phyloP scores from a whole-genome alignment of 1,140 invertebrate genomes.

The Phocides pigmalion region DNA sequence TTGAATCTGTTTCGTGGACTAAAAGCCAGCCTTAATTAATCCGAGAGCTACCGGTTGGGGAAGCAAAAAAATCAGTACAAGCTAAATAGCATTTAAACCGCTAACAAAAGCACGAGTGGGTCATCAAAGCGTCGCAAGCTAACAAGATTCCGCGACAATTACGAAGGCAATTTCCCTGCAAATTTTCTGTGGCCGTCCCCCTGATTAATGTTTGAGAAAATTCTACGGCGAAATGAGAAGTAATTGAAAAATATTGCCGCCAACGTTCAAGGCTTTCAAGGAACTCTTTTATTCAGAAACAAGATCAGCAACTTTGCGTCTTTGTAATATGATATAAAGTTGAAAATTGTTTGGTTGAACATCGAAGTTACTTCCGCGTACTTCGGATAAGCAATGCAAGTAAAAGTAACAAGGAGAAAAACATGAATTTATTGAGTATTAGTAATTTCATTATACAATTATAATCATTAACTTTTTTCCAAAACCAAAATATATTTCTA shows the following conservation, averaged over 20 bases:
- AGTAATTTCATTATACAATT: too few relatives aligned
- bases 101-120: constrained; percentile 24
- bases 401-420: too few relatives aligned
- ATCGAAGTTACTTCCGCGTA: too few relatives aligned
- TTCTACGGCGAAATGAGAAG: constrained; percentile 38
- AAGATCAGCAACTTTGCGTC: constrained; percentile 5
- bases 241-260: constrained; percentile 45
- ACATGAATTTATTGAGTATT: too few relatives aligned
- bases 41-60: neutral
- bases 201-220: constrained; percentile 45
- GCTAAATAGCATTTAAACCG: constrained; percentile 17
- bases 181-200: constrained; percentile 39
- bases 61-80: constrained; percentile 7
- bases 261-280: constrained; percentile 25
- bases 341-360: neutral
- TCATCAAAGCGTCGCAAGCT: constrained; percentile 32
- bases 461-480: too few relatives aligned
- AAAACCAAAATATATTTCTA: too few relatives aligned
- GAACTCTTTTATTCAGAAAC: constrained; percentile 13
- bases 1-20: too few relatives aligned
- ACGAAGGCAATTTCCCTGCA: constrained; percentile 42
- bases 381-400: too few relatives aligned
- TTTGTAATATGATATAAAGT: constrained; percentile 5
- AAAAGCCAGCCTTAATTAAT: neutral
- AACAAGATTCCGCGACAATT: constrained; percentile 43